These are phyloP conservation scores for Prunella strophiata DNA, from an alignment of 2,797 vertebrate species.

Conservation along the genomic window DNA sequence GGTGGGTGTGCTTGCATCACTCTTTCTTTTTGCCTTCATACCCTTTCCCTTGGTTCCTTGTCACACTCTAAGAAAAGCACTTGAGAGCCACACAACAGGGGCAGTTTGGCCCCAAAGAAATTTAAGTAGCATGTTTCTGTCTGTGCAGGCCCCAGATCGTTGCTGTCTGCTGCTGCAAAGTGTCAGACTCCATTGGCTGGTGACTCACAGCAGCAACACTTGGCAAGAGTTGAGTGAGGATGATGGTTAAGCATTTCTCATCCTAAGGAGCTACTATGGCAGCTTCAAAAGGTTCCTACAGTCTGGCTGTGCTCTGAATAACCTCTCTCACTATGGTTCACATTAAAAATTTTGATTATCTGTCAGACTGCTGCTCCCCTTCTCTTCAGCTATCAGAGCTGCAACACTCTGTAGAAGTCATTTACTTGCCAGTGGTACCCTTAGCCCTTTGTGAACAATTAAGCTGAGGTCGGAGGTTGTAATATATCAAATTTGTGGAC, in stretches of 20 bases:
- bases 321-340: conserved; percentile 63
- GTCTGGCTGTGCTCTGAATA: conserved; percentile 51
- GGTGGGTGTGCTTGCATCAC: neutral
- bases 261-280: conserved; percentile 35
- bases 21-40: neutral
- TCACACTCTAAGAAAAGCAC: neutral
- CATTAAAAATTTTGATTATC: conserved; percentile 72
- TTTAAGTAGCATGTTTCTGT: neutral
- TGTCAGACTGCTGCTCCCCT: conserved; percentile 64
- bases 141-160: neutral
- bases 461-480: conserved; percentile 66
- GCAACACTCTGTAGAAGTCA: conserved; percentile 68
- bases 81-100: neutral
- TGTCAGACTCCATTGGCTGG: neutral
- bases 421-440: conserved; percentile 66
- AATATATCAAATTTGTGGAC: conserved; percentile 70
- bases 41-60: neutral
- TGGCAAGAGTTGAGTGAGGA: conserved; percentile 43
- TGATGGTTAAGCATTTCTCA: conserved; percentile 61
- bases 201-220: conserved; percentile 40
- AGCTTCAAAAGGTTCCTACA: conserved; percentile 37
- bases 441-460: conserved; percentile 76
- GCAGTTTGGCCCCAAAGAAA: neutral
- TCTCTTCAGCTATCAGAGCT: conserved; percentile 60
- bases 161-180: neutral